Percentiles rank a stretch among this genome's conserved stretches.
These are phyloP conservation scores for Gnatocerus cornutus DNA, from an alignment of 2,888 invertebrate species.

Conservation along the genomic window DNA sequence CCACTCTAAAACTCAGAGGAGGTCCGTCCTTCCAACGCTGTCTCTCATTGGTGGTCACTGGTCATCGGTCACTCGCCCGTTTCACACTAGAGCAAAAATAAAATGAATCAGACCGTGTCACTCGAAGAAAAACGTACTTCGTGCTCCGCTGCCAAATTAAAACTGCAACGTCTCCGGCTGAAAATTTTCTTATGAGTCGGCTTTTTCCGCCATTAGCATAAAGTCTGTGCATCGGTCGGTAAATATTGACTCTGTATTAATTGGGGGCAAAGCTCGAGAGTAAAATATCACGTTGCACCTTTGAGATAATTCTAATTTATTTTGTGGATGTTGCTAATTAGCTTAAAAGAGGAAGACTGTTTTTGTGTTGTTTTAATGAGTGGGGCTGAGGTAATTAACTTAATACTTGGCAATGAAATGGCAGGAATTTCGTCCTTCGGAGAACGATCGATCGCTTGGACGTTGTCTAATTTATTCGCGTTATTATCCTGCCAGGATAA, in stretches of 20 bases:
- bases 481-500: conserved; percentile 34
- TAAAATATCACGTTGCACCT: conserved; percentile 10
- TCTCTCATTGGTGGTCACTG: conserved; percentile 63
- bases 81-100: conserved; percentile 56
- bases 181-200: conserved; percentile 66
- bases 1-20: conserved; percentile 53
- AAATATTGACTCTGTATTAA: conserved; percentile 8
- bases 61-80: conserved; percentile 65
- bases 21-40: conserved; percentile 55
- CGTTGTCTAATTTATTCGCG: conserved; percentile 27
- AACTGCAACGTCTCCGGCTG: conserved; percentile 66
- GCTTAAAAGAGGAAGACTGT: background rate
- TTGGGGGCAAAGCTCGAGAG: conserved; percentile 4
- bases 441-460: conserved; percentile 27
- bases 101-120: no score
- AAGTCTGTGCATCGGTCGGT: conserved; percentile 4
- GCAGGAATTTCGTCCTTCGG: conserved; percentile 27
- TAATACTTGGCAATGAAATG: conserved; percentile 30
- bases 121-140: conserved; percentile 49
- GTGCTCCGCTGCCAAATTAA: conserved; percentile 67
- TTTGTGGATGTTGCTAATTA: conserved; percentile 6
- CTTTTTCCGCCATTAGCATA: conserved; percentile 64
- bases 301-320: conserved; percentile 14
- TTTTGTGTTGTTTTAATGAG: conserved; percentile 30
- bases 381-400: conserved; percentile 36